Conservation (phyloP, 2,113 vertebrate species). For the Trogon surrucura region DNA sequence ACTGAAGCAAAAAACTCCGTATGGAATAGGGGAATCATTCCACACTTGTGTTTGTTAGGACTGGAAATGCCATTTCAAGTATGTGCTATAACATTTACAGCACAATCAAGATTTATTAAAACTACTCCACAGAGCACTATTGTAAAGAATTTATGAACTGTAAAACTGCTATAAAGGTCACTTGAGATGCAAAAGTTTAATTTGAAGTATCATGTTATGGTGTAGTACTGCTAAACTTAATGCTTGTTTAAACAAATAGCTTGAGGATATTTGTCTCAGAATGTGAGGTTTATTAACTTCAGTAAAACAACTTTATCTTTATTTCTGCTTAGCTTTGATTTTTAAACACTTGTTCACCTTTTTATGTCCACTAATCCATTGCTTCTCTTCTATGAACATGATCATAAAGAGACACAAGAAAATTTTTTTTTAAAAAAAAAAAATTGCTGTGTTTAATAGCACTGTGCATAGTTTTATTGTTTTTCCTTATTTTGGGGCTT, state of each 20-base stretch:
- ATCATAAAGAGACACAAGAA: not conserved
- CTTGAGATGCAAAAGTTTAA: constrained; percentile 80
- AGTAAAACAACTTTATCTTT: constrained; percentile 58
- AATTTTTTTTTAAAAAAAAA: not conserved
- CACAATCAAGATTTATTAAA: constrained; percentile 80
- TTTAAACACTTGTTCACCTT: constrained; percentile 7
- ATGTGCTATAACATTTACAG: constrained; percentile 64
- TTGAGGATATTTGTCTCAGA: constrained; percentile 73
- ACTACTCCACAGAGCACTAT: constrained; percentile 67
- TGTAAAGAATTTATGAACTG: constrained; percentile 80
- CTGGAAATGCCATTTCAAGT: constrained; percentile 64
- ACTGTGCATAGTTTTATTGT: not conserved
- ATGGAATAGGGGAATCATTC: constrained; percentile 1
- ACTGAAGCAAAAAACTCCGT: not conserved
- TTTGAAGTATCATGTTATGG: constrained; percentile 76
- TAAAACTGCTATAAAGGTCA: constrained; percentile 77
- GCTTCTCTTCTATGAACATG: not conserved
- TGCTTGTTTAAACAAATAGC: constrained; percentile 76
- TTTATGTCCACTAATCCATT: constrained; percentile 7
- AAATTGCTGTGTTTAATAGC: not conserved
- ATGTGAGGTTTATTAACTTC: constrained; percentile 62
- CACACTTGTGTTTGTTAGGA: constrained; percentile 47
- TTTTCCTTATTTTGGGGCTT: not conserved
- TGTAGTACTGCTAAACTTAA: constrained; percentile 53
- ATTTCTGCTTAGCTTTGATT: constrained; percentile 25